These are phyloP conservation scores for Gambusia affinis DNA, from an alignment of 2,113 vertebrate species.

Conservation along the genomic window DNA sequence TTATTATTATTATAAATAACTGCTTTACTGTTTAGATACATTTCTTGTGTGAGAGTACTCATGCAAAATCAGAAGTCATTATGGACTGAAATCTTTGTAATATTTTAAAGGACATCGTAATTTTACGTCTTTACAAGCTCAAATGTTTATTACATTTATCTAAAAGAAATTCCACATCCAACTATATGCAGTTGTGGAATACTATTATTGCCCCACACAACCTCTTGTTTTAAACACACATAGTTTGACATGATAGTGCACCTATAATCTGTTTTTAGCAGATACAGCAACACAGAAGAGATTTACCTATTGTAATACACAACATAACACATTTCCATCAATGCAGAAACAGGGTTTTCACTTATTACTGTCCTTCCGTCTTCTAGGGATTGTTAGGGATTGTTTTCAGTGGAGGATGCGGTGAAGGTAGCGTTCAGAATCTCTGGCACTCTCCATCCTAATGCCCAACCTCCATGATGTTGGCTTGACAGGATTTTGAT, in stretches of 20 bases:
- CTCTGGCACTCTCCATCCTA: conserved; percentile 43
- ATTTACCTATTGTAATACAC: no score
- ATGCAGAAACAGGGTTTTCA: not conserved
- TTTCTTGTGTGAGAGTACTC: not conserved
- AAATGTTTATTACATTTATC: not conserved
- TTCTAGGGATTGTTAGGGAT: not conserved
- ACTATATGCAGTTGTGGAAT: not conserved
- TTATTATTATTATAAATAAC: no score
- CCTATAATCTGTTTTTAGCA: not conserved
- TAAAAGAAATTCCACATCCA: not conserved
- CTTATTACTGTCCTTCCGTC: not conserved
- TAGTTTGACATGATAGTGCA: not conserved
- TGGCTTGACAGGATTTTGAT: conserved; percentile 40
- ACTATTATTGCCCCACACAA: not conserved
- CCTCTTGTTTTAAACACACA: not conserved
- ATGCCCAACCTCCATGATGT: conserved; percentile 48
- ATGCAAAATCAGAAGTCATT: not conserved
- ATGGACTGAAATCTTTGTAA: not conserved
- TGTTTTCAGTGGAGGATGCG: conserved; percentile 66
- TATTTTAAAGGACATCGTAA: not conserved
- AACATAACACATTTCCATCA: not conserved
- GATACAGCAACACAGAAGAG: no score
- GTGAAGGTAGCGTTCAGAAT: conserved; percentile 77
- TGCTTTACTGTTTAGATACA: no score
- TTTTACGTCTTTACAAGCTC: not conserved